These are phyloP conservation scores for Bruchidius siliquastri DNA, from an alignment of 2,888 invertebrate species.

Conservation along the genomic window DNA sequence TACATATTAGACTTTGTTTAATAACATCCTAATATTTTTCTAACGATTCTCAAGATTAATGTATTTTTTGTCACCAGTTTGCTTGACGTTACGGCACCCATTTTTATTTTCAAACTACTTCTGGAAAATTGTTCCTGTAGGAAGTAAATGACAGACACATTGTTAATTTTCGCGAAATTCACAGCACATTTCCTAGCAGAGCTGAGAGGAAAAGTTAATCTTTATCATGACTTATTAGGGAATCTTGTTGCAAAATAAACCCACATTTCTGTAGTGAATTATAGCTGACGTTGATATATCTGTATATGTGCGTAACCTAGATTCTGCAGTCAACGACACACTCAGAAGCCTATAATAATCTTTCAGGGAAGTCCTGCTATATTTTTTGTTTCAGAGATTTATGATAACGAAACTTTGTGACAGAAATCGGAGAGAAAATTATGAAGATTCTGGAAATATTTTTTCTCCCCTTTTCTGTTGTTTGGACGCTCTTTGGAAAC, in stretches of 20 bases:
- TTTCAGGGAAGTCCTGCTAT: background rate
- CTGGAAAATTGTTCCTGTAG: no score
- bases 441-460: background rate
- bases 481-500: no score
- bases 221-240: background rate
- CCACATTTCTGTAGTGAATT: background rate
- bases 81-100: no score
- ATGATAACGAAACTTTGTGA: background rate
- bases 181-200: background rate
- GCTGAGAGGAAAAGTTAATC: background rate
- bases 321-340: background rate
- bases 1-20: no score
- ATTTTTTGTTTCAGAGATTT: background rate
- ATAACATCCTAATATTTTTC: no score
- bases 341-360: background rate
- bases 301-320: background rate
- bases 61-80: no score
- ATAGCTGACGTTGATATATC: background rate
- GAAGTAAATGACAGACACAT: no score
- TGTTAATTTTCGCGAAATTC: no score
- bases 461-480: background rate
- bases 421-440: background rate
- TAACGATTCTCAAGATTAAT: no score
- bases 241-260: background rate
- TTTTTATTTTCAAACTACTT: no score